Evolutionary conservation across 2,797 vertebrate genomes (phyloP).

Genomic region (Rhabdophis nuchalis): DNA sequence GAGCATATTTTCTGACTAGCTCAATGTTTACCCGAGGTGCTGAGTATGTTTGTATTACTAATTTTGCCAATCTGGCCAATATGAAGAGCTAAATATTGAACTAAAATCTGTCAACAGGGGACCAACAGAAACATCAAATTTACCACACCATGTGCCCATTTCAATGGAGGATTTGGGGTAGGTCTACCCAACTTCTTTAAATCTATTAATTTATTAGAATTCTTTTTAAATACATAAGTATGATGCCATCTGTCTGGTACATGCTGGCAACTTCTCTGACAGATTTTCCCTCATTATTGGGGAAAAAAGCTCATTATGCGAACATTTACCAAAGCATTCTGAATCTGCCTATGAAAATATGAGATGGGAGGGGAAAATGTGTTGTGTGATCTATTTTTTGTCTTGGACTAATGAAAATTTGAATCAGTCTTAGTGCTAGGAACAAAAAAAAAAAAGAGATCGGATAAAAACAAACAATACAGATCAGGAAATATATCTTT

Average conservation of each 20-base stretch:
- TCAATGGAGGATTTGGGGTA: conserved; percentile 14
- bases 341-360: background rate
- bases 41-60: conserved; percentile 43
- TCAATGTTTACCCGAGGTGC: conserved; percentile 57
- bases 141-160: conserved; percentile 29
- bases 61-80: conserved; percentile 24
- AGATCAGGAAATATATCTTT: background rate
- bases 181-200: conserved; percentile 42
- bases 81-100: conserved; percentile 41
- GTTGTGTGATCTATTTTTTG: conserved; percentile 10
- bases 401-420: background rate
- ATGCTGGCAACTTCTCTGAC: conserved; percentile 34
- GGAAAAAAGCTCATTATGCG: conserved; percentile 17
- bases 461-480: background rate
- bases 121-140: conserved; percentile 32
- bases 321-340: conserved; percentile 21
- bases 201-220: conserved; percentile 52
- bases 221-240: conserved; percentile 41
- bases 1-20: conserved; percentile 61
- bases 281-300: conserved; percentile 20
- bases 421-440: background rate
- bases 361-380: conserved; percentile 13
- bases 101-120: conserved; percentile 13
- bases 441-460: background rate
- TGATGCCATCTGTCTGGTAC: conserved; percentile 43